Evolutionary conservation across 1,140 invertebrate species (phyloP).

Genomic region (Aphidius gifuensis): DNA sequence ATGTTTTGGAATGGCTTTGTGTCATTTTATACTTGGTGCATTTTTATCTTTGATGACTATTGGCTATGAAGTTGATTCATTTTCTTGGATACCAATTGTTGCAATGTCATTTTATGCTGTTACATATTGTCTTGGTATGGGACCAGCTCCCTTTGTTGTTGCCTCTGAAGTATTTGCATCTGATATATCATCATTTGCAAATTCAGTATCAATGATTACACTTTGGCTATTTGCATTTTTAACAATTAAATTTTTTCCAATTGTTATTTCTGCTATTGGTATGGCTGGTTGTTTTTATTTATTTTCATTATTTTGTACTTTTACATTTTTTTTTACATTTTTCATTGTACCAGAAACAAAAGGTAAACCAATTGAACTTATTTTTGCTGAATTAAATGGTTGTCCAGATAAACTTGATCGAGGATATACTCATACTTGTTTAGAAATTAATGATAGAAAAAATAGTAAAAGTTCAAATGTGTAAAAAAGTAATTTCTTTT

Average conservation of each 20-base stretch:
- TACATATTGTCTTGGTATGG: slow-evolving; percentile 52
- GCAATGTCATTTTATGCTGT: slow-evolving; percentile 59
- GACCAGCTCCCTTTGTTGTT: slow-evolving; percentile 60
- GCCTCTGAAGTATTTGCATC: slow-evolving; percentile 63
- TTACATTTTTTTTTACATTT: slow-evolving; percentile 39
- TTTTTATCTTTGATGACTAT: slow-evolving; percentile 49
- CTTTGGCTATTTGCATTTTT: slow-evolving; percentile 58
- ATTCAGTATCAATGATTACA: slow-evolving; percentile 50
- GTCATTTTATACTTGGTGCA: slow-evolving; percentile 44
- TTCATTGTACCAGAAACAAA: slow-evolving; percentile 66
- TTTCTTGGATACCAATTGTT: slow-evolving; percentile 57
- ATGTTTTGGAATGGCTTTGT: slow-evolving; percentile 47
- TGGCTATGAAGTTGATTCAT: slow-evolving; percentile 36
- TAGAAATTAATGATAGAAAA: too few species aligned
- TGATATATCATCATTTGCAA: slow-evolving; percentile 52
- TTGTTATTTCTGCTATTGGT: slow-evolving; percentile 34
- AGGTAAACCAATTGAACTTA: slow-evolving; percentile 60
- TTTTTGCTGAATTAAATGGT: slow-evolving; percentile 48
- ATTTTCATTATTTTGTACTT: slow-evolving; percentile 31
- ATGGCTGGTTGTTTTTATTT: slow-evolving; percentile 46
- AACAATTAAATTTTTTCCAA: slow-evolving; percentile 55
- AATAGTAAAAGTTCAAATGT: too few species aligned
- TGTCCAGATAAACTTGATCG: slow-evolving; percentile 12
- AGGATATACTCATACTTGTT: too few species aligned
- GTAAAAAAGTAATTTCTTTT: too few species aligned